phyloP scores from a whole-genome alignment of 1,140 invertebrate species.

The Gonatopus flavifemur region DNA sequence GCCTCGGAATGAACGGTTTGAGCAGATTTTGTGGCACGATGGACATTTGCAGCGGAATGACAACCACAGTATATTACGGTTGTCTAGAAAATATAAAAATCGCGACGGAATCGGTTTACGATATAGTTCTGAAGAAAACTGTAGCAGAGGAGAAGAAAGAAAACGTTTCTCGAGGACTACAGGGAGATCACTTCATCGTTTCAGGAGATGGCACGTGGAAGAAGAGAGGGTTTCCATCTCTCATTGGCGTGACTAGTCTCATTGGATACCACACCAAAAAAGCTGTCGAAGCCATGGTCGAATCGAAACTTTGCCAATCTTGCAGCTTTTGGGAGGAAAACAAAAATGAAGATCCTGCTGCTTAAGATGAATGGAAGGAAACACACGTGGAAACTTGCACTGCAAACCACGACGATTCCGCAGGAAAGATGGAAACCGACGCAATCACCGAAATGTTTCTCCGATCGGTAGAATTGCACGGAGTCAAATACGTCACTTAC shows the following conservation, averaged over 20 bases:
- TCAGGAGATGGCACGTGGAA: slow-evolving; percentile 6
- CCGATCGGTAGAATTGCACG: background rate
- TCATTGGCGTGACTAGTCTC: slow-evolving; percentile 18
- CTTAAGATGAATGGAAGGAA: background rate
- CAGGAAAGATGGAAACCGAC: slow-evolving; percentile 10
- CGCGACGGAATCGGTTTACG: background rate
- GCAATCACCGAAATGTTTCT: slow-evolving; percentile 7
- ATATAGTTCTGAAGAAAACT: background rate
- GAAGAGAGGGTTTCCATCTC: slow-evolving; percentile 24
- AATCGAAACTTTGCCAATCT: slow-evolving; percentile 11
- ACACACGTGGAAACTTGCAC: background rate
- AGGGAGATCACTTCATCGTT: background rate
- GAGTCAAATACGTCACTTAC: slow-evolving; percentile 1
- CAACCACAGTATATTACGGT: background rate
- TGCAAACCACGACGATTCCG: background rate
- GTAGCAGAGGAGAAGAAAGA: background rate
- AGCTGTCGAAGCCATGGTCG: slow-evolving; percentile 19
- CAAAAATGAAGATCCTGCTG: background rate
- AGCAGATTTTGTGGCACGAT: background rate
- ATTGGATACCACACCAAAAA: slow-evolving; percentile 22
- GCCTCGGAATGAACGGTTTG: background rate
- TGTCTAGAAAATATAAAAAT: background rate
- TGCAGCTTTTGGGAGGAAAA: slow-evolving; percentile 7
- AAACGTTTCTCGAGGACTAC: background rate
- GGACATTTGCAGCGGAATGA: background rate